A percentile compares a stretch with the other conserved stretches of the same genome.
These are phyloP conservation scores for Knipowitschia caucasica DNA, from an alignment of 2,797 vertebrate genomes.

Conservation along the genomic window DNA sequence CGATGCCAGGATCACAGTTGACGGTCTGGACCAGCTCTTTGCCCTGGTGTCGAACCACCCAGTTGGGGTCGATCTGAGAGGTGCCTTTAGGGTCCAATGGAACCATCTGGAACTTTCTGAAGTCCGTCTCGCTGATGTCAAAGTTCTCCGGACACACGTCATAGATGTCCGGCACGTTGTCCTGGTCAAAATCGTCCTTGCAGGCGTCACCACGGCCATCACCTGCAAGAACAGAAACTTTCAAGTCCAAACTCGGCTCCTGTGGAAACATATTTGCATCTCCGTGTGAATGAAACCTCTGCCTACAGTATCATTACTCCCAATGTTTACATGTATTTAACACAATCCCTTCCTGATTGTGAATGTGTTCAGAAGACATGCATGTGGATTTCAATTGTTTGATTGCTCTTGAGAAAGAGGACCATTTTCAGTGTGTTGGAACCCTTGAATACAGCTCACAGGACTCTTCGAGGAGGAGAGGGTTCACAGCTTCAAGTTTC, in stretches of 20 bases:
- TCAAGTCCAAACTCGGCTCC: background rate
- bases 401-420: no score
- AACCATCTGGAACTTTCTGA: conserved; percentile 98
- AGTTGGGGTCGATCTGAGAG: conserved; percentile 98
- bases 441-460: no score
- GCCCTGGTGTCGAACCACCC: conserved; percentile 97
- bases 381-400: no score
- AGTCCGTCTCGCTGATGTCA: conserved; percentile 95
- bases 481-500: no score
- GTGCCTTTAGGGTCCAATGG: conserved; percentile 96
- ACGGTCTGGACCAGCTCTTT: conserved; percentile 98
- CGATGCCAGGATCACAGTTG: conserved; percentile 98
- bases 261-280: no score
- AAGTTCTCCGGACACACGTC: conserved; percentile 97
- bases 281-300: no score
- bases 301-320: no score
- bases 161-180: conserved; percentile 88
- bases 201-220: conserved; percentile 95
- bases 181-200: conserved; percentile 95
- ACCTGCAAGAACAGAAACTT: conserved; percentile 69
- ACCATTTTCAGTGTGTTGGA: no score
- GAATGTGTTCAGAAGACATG: no score
- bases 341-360: no score
- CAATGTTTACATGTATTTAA: no score
- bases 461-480: no score